These are phyloP conservation scores for Metridium senile DNA, from an alignment of 92 coral and sea anemone species.

Conservation along the genomic window DNA sequence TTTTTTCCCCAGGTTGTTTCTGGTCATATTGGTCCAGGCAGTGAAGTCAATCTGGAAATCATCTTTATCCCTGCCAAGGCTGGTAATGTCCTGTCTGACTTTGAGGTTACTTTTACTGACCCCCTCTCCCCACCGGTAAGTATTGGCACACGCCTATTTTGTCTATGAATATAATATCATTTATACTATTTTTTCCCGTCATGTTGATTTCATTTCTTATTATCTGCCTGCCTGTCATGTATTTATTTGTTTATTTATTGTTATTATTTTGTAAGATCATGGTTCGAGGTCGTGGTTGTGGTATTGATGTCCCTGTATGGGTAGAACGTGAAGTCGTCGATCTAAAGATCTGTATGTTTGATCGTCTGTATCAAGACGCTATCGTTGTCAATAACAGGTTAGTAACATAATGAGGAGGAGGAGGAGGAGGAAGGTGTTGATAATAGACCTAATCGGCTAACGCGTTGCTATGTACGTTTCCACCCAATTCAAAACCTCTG, in stretches of 20 bases:
- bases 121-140: conserved; percentile 92
- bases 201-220: no score
- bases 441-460: no score
- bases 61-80: conserved; percentile 86
- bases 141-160: neutral
- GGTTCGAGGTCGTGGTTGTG: conserved; percentile 84
- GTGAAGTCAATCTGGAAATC: conserved; percentile 79
- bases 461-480: no score
- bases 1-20: conserved; percentile 57
- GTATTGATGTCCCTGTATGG: conserved; percentile 99
- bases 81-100: conserved; percentile 78
- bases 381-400: conserved; percentile 96
- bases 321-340: conserved; percentile 95
- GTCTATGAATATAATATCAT: no score
- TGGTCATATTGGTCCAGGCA: conserved; percentile 86
- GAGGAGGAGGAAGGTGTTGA: no score
- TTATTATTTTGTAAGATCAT: conserved; percentile 80
- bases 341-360: conserved; percentile 95
- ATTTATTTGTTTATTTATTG: neutral
- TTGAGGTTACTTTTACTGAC: conserved; percentile 83
- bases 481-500: no score
- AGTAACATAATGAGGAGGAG: neutral
- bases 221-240: neutral
- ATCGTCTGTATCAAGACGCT: conserved; percentile 95
- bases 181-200: no score